These are phyloP conservation scores for Entelurus aequoreus DNA, from an alignment of 2,113 vertebrate genomes.

Conservation along the genomic window DNA sequence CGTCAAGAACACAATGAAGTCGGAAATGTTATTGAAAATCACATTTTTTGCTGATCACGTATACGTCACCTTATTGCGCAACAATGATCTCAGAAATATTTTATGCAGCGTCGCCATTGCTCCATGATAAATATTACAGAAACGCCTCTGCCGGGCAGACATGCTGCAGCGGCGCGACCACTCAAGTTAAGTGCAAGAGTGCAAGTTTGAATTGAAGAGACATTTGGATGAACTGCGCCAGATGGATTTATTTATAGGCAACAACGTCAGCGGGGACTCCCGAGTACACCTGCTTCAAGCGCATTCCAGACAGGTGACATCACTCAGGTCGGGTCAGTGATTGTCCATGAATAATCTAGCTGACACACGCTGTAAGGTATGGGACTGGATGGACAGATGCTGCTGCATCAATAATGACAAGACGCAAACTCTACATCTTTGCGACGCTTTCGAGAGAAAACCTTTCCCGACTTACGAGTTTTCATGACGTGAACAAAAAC, in stretches of 20 bases:
- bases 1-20: too few species aligned
- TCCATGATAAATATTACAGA: slow-evolving; percentile 44
- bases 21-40: background rate
- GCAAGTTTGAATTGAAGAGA: slow-evolving; percentile 33
- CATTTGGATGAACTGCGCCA: slow-evolving; percentile 27
- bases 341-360: slow-evolving; percentile 45
- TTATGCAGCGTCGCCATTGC: slow-evolving; percentile 16
- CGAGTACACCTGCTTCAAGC: slow-evolving; percentile 21
- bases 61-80: background rate
- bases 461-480: too few species aligned
- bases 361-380: slow-evolving; percentile 31
- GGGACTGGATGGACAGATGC: slow-evolving; percentile 11
- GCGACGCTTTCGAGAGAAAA: too few species aligned
- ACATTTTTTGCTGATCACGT: background rate
- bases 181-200: slow-evolving; percentile 48
- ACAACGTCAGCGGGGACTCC: slow-evolving; percentile 20
- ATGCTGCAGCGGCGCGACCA: slow-evolving; percentile 38
- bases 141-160: slow-evolving; percentile 25
- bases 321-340: slow-evolving; percentile 7
- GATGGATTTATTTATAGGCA: slow-evolving; percentile 49
- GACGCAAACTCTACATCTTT: too few species aligned
- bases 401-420: slow-evolving; percentile 7
- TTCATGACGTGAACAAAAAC: background rate
- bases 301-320: slow-evolving; percentile 14
- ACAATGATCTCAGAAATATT: background rate